Conservation (phyloP, 1,140 invertebrate species). For the Cydia splendana region DNA sequence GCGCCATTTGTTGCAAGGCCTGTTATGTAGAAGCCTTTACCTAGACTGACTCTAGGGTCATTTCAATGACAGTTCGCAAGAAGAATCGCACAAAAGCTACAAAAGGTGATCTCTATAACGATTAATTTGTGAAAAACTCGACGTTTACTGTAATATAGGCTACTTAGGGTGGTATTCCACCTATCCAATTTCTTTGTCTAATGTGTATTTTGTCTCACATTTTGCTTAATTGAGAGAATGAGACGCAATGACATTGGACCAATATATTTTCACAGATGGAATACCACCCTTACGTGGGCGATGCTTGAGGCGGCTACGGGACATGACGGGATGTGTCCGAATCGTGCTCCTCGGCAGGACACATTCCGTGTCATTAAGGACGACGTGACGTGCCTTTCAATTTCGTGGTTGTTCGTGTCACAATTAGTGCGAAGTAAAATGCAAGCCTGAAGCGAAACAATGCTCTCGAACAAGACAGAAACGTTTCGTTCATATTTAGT, state of each 20-base stretch:
- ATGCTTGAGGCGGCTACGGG: conserved; percentile 37
- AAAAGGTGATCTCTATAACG: not conserved
- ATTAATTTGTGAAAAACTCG: not conserved
- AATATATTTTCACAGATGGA: too few relatives aligned
- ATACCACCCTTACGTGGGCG: too few relatives aligned
- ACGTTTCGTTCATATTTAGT: too few relatives aligned
- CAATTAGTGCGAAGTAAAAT: conserved; percentile 12
- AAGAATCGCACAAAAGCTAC: too few relatives aligned
- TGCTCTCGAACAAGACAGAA: not conserved
- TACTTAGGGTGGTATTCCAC: not conserved
- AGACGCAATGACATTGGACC: too few relatives aligned
- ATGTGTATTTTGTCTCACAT: too few relatives aligned
- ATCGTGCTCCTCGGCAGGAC: conserved; percentile 44
- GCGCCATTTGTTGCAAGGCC: too few relatives aligned
- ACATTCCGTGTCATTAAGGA: conserved; percentile 48
- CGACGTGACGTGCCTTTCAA: conserved; percentile 42
- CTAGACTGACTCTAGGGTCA: too few relatives aligned
- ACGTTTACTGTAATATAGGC: not conserved
- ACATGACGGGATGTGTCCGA: conserved; percentile 38
- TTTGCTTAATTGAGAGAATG: too few relatives aligned
- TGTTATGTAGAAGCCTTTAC: too few relatives aligned
- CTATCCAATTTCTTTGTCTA: too few relatives aligned
- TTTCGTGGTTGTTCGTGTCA: conserved; percentile 40
- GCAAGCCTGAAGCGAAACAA: conserved; percentile 5
- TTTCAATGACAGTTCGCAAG: too few relatives aligned